Percentiles rank a stretch among this genome's conserved stretches.
phyloP scores from a whole-genome alignment of 2,113 vertebrate genomes.

The Callospermophilus lateralis region DNA sequence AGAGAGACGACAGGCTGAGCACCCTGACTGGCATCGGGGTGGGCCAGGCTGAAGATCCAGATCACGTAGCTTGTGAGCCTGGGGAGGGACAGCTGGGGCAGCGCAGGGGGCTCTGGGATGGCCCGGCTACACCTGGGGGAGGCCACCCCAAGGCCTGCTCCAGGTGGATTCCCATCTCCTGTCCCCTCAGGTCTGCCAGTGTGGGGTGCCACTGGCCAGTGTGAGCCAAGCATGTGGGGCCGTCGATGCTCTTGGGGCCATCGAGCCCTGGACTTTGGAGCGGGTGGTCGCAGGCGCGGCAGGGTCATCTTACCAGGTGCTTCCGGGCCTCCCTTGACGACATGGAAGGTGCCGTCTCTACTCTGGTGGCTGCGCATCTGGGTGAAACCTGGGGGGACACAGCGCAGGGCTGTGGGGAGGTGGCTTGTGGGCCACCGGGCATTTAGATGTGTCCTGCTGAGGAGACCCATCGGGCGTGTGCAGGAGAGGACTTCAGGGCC shows the following conservation, averaged over 20 bases:
- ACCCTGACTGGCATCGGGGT: rapidly evolving
- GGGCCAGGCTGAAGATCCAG: constrained; percentile 60
- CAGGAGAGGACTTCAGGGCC: not conserved
- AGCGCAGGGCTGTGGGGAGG: not conserved
- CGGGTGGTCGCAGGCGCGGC: not conserved
- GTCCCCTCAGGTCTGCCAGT: not conserved
- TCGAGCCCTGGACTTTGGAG: not conserved
- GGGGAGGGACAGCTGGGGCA: not conserved
- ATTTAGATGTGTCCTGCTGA: no score
- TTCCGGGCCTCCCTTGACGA: not conserved
- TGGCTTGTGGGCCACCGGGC: no score
- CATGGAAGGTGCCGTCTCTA: not conserved
- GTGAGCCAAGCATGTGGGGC: not conserved
- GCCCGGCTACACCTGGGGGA: not conserved
- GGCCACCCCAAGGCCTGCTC: not conserved
- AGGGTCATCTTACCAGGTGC: constrained; percentile 30
- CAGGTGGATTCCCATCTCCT: not conserved
- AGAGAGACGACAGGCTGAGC: not conserved
- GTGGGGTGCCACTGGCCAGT: rapidly evolving
- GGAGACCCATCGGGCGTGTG: no score
- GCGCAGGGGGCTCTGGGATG: not conserved
- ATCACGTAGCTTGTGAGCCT: constrained; percentile 70
- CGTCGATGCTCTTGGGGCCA: not conserved
- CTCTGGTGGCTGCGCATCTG: not conserved
- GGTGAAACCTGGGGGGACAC: constrained; percentile 35